A percentile compares a stretch with the other conserved stretches of the same genome.
Conservation (phyloP, 2,888 invertebrate species). For the Brachyptera risi region DNA sequence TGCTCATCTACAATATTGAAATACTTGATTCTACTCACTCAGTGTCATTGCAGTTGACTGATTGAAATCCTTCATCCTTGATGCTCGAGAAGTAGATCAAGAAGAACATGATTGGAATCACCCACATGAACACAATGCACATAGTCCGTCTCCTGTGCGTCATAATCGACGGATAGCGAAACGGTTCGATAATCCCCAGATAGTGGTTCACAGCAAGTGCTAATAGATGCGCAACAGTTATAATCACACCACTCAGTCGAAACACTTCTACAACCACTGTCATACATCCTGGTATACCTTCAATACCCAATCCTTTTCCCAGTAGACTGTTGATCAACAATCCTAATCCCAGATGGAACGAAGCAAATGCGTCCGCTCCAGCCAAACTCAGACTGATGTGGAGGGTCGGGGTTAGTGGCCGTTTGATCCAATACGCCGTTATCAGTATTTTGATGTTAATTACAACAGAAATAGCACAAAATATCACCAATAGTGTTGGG, state of each 20-base stretch:
- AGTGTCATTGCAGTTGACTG: conserved; percentile 33
- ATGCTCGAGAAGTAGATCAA: conserved; percentile 51
- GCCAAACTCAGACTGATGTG: conserved; percentile 56
- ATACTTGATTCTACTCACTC: conserved; percentile 19
- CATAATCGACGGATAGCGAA: conserved; percentile 59
- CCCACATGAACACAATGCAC: conserved; percentile 53
- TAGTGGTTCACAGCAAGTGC: conserved; percentile 63
- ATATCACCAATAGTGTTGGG: conserved; percentile 44
- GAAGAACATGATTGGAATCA: conserved; percentile 50
- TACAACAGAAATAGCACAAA: conserved; percentile 51
- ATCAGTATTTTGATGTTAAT: conserved; percentile 53
- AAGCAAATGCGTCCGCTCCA: conserved; percentile 55
- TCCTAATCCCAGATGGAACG: conserved; percentile 50
- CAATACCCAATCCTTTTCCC: conserved; percentile 41
- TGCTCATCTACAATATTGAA: too few species aligned
- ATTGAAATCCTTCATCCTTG: conserved; percentile 47
- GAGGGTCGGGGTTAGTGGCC: conserved; percentile 55
- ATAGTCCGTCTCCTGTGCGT: conserved; percentile 50
- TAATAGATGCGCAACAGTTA: conserved; percentile 59
- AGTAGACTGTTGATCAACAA: conserved; percentile 53
- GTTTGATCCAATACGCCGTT: conserved; percentile 53
- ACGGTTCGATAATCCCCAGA: conserved; percentile 57
- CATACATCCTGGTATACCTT: conserved; percentile 12
- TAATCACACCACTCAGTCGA: conserved; percentile 56
- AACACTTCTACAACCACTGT: conserved; percentile 43